Conservation (phyloP, 2,888 invertebrate genomes). For the Epirrhoe alternata region DNA sequence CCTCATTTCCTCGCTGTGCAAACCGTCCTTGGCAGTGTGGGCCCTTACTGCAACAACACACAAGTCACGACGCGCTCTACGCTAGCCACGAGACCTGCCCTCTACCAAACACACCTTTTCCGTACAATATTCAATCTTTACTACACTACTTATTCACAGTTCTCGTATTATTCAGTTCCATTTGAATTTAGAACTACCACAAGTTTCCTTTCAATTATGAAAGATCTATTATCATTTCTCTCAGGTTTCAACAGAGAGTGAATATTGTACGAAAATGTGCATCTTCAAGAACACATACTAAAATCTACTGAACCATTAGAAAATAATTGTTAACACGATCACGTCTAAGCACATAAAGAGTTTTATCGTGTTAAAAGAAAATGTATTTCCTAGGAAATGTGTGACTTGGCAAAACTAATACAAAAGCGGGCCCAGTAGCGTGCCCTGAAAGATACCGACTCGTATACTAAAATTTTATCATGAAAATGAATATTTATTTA, state of each 20-base stretch:
- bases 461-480: background rate
- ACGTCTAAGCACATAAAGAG: slow-evolving; percentile 75
- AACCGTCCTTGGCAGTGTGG: slow-evolving; percentile 93
- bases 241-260: slow-evolving; percentile 16
- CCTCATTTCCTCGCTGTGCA: slow-evolving; percentile 98
- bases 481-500: background rate
- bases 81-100: slow-evolving; percentile 73
- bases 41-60: slow-evolving; percentile 87
- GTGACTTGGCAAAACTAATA: slow-evolving; percentile 58
- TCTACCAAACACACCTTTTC: slow-evolving; percentile 54
- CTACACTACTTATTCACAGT: background rate
- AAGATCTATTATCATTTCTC: background rate
- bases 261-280: slow-evolving; percentile 59
- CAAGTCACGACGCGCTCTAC: slow-evolving; percentile 82
- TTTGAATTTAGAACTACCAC: background rate
- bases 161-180: too few relatives aligned
- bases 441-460: slow-evolving; percentile 3
- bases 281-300: slow-evolving; percentile 71
- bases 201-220: background rate
- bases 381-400: slow-evolving; percentile 43
- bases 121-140: slow-evolving; percentile 47
- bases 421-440: slow-evolving; percentile 3
- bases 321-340: slow-evolving; percentile 76
- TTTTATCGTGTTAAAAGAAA: slow-evolving; percentile 46
- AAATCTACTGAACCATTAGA: slow-evolving; percentile 75